phyloP scores from a whole-genome alignment of 30 jellyfish, hydroid and myxozoan species.

The Turritopsis dohrnii region DNA sequence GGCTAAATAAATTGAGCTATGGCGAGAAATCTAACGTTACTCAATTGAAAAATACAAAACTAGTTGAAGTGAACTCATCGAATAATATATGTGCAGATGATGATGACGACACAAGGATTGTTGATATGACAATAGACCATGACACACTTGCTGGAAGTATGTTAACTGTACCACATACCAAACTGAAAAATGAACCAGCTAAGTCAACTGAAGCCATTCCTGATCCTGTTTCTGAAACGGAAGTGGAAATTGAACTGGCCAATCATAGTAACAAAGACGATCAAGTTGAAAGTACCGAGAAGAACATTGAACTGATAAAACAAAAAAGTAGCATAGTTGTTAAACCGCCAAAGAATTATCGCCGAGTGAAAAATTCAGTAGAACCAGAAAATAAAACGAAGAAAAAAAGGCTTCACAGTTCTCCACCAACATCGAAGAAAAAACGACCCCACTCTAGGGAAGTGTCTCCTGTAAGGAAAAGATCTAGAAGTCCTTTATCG shows the following conservation, averaged over 20 bases:
- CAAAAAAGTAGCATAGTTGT: background rate
- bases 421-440: background rate
- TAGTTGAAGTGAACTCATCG: conserved; percentile 13
- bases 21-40: conserved; percentile 27
- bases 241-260: background rate
- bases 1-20: conserved; percentile 20
- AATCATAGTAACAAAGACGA: background rate
- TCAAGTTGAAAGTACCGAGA: background rate
- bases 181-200: background rate
- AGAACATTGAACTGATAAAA: background rate
- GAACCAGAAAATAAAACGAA: background rate
- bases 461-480: background rate
- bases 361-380: background rate
- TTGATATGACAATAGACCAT: conserved; percentile 43
- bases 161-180: conserved; percentile 8
- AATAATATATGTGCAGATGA: background rate
- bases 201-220: background rate
- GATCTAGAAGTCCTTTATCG: background rate
- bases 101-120: conserved; percentile 28
- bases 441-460: background rate
- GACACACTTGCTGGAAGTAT: conserved; percentile 19
- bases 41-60: conserved; percentile 20
- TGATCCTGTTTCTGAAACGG: background rate
- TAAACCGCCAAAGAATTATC: background rate
- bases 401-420: background rate